Base-by-base conservation (phyloP, 2,113 vertebrate genomes). In the Pongo abelii region DNA sequence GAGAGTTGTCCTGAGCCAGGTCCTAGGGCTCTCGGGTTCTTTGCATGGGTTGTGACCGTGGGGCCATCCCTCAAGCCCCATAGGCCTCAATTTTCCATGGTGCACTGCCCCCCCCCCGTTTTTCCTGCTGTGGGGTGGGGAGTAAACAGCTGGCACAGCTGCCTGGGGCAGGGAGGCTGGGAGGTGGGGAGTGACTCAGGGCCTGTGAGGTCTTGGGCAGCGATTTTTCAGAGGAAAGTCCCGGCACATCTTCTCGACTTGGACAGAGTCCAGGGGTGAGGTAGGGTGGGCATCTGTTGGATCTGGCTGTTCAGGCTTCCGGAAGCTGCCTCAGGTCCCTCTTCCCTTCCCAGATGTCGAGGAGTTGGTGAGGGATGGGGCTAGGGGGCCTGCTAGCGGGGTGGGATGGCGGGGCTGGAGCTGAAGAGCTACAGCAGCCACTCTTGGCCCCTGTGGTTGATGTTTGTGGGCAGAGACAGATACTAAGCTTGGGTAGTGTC, bases 81-180 rank as follows among this genome's bases (percentile, higher is more conserved):
- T 3, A 16, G 74, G 70, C 84, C 94, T 97, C 94, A 93, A 95
- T 92, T 97, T 98, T 70, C 91, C 92, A 52, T 27, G 79, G 83
- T 84, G 32, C 78, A 40, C 35, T 40, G 46, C 4, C 72, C 55
- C 35, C 55, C 35, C 16, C 40, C 32, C 50, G 0, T 52, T 72
- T 55, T n/a, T 64, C 88, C 83, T 85, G 83, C 40, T 55, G 32
- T 9, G 2, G 22, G 20, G 4, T 55, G 69, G 70, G 75, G 75
- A 77, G 52, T 97, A 88, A 94, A 94, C 94, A 79, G 69, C 80
- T 89, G 3, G 5, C 70, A 67, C 32, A 70, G 77, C 81, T 94
- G 85, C 14, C 20, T n/a, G 43, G 43, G 43, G 43, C 4, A 43
- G 43, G 43, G 50, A 52, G 50, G 50, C 50, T 52, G 67, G 93